These are phyloP conservation scores for Tonatia bakeri DNA, from an alignment of 2,113 vertebrate genomes.

Conservation along the genomic window DNA sequence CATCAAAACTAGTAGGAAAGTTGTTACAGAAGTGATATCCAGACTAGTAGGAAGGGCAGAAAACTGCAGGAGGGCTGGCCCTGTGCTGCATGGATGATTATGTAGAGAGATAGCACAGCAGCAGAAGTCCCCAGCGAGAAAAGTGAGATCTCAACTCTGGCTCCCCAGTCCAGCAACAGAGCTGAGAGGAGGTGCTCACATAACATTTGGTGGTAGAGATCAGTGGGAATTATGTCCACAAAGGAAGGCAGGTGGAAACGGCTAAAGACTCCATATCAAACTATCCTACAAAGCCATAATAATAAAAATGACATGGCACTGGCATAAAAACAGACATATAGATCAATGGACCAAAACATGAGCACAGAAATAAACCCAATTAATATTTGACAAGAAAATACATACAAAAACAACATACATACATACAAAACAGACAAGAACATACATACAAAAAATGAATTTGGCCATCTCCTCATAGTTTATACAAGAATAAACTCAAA, in stretches of 20 bases:
- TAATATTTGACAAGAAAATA: background rate
- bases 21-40: background rate
- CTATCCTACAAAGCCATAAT: background rate
- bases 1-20: too few relatives aligned
- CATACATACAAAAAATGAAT: background rate
- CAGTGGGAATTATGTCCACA: background rate
- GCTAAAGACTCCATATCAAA: background rate
- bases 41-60: background rate
- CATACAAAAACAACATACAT: background rate
- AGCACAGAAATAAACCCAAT: background rate
- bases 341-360: background rate
- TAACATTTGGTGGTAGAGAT: background rate
- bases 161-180: background rate
- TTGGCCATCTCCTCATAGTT: too few relatives aligned
- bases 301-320: background rate
- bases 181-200: background rate
- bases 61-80: background rate
- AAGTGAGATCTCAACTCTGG: background rate
- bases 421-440: background rate
- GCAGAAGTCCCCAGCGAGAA: background rate
- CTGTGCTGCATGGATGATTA: background rate
- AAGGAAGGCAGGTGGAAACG: background rate
- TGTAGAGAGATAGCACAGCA: background rate
- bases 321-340: background rate
- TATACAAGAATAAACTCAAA: too few relatives aligned